Base-by-base conservation (phyloP, 2,797 vertebrate species). In the Pterois miles region DNA sequence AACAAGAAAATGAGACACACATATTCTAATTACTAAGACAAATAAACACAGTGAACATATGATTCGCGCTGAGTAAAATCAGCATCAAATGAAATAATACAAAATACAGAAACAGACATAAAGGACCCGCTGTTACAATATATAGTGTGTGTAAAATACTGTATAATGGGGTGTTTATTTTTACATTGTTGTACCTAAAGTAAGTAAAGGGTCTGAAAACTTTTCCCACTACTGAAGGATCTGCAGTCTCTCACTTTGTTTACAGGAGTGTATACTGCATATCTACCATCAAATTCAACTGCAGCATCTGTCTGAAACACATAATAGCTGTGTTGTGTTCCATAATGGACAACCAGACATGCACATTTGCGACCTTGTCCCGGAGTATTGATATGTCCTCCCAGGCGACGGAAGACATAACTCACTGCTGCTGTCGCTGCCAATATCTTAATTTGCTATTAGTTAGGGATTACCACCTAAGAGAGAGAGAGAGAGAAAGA, bases 361-460 rank as follows among this genome's bases (percentile, higher is more conserved):
- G 65, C 71, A 69, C 74, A 70, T 60, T 62, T 64, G 52, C 5
- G 53, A 82, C 83, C 80, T 83, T 76, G 83, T 78, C 75, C 25
- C 52, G 27, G 67, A 27, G 57, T 29, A 69, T 70, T 76, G 75
- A 82, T 79, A 68, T 48, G 82, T 74, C 73, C 79, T 79, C 43
- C 3, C 52, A 46, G 57, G 59, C 12, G 13, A 80, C 36, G 9
- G 68, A 58, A 88, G 81, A 90, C 74, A 86, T 86, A 80, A 86
- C 84, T 84, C 71, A 75, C 64, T 56, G 74, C 76, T 83, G 73
- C 77, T 88, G 87, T 91, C 82, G 78, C 70, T 83, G 83, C 65
- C 87, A 86, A 79, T 86, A 88, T 83, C 71, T 80, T 90, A 87
- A 88, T 91, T 91, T 91, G 81, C 68, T 81, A 83, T 90, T 86